phyloP scores from a whole-genome alignment of 2,797 vertebrate genomes.

The Pteronotus mesoamericanus region DNA sequence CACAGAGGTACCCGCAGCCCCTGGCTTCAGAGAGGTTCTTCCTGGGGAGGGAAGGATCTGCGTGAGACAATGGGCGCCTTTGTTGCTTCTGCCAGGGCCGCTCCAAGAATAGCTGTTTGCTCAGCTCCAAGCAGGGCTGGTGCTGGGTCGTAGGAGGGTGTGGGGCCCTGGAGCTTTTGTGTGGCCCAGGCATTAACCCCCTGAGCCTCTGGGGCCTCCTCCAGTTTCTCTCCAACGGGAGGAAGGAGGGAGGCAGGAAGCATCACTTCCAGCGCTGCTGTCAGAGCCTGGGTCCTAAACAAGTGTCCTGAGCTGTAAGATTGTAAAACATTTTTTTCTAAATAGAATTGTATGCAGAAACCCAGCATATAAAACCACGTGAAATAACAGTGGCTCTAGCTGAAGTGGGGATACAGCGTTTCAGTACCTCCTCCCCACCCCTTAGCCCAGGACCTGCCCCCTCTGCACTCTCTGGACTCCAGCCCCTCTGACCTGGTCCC shows the following conservation, averaged over 20 bases:
- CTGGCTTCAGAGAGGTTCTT: constrained; percentile 5
- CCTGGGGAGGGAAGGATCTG: neutral
- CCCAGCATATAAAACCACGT: neutral
- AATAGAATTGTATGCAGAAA: neutral
- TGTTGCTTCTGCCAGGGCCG: constrained; percentile 36
- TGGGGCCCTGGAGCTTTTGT: neutral
- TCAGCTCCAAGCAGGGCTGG: neutral
- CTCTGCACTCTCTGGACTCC: neutral
- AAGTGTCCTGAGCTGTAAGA: neutral
- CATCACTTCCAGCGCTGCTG: fast-evolving
- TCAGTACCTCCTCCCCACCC: neutral
- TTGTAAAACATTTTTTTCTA: neutral
- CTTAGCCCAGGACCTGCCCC: neutral
- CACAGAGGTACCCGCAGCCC: neutral
- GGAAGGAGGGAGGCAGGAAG: neutral
- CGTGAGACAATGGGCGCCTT: constrained; percentile 34
- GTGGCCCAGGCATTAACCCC: neutral
- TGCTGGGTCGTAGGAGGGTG: neutral
- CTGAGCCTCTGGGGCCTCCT: neutral
- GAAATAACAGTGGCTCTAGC: neutral
- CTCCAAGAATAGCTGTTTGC: constrained; percentile 68
- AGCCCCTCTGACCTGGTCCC: neutral
- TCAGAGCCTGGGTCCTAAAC: neutral
- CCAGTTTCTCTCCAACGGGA: neutral
- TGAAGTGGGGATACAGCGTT: neutral